Evolutionary conservation across 2,113 vertebrate species (phyloP), one percentile per base, ranked within the genome.

Genomic region (Rhinopomastus cyanomelas): DNA sequence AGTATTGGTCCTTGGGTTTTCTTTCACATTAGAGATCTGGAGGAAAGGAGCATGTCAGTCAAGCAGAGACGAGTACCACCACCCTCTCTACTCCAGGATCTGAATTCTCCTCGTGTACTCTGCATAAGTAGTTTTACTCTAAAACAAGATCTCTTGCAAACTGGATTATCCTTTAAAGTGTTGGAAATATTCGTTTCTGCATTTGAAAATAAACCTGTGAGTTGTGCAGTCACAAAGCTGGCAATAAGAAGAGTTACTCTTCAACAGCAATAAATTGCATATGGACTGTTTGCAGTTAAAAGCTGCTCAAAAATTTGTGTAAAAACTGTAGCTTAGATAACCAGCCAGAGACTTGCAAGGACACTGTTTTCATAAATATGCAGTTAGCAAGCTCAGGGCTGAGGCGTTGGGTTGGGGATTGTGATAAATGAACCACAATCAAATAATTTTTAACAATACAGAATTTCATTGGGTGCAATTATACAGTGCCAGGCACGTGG

Each of bases 381-480:
- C 22, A 59, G 34, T 15, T 32, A 83, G 32, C 0, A 3, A 61
- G 44, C 1, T 0, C 22, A 23, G 36, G 46, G 44, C 51, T 20
- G 36, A 64, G 46, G 17, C 3, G 1, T 27, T 0, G 0, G 10
- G 14, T 4, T 86, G 30, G n/a, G 18, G 19, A 10, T n/a, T 42
- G n/a, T n/a, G n/a, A n/a, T n/a, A n/a, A n/a, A n/a, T n/a, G n/a
- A n/a, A n/a, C n/a, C n/a, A n/a, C n/a, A n/a, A n/a, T n/a, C n/a
- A n/a, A n/a, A n/a, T n/a, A n/a, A n/a, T n/a, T n/a, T n/a, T n/a
- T n/a, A n/a, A n/a, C n/a, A n/a, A n/a, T n/a, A n/a, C n/a, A n/a
- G n/a, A n/a, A n/a, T n/a, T n/a, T n/a, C n/a, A n/a, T n/a, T n/a
- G n/a, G n/a, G n/a, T n/a, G n/a, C n/a, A n/a, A n/a, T n/a, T n/a